A percentile compares a stretch with the other conserved stretches of the same genome.
These are phyloP conservation scores for Stomatorhinus walkeri DNA, from an alignment of 2,797 vertebrate species.

Conservation along the genomic window DNA sequence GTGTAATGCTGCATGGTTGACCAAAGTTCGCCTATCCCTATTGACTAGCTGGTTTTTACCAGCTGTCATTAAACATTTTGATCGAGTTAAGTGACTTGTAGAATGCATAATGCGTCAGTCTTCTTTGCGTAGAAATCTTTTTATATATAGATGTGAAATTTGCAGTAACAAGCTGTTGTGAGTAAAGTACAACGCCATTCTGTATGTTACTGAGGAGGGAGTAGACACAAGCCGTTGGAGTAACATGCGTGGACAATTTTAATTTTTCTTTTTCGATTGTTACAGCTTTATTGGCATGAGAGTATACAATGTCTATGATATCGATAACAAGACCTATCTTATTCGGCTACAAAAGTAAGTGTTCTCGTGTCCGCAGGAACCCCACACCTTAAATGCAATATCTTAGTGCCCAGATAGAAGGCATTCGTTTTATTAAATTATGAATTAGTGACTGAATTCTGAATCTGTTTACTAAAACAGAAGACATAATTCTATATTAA, in stretches of 20 bases:
- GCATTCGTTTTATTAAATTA: not conserved
- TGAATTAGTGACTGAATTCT: not conserved
- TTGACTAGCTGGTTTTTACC: not conserved
- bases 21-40: not conserved
- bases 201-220: not conserved
- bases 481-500: not conserved
- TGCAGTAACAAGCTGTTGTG: not conserved
- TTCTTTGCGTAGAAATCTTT: not conserved
- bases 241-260: not conserved
- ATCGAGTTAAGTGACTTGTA: not conserved
- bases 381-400: not conserved
- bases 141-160: not conserved
- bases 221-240: not conserved
- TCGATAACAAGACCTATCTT: slow-evolving; percentile 95
- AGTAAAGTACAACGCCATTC: not conserved
- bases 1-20: not conserved
- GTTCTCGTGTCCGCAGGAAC: not conserved
- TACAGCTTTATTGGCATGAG: slow-evolving; percentile 88
- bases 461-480: not conserved
- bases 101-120: not conserved
- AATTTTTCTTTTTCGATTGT: not conserved
- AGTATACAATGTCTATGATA: slow-evolving; percentile 94
- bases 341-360: slow-evolving; percentile 95
- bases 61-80: not conserved
- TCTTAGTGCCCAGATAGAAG: not conserved